A percentile compares a stretch with the other conserved stretches of the same genome.
These are phyloP conservation scores for Sarcophaga peregrina DNA, from an alignment of 1,140 invertebrate species.

Conservation along the genomic window DNA sequence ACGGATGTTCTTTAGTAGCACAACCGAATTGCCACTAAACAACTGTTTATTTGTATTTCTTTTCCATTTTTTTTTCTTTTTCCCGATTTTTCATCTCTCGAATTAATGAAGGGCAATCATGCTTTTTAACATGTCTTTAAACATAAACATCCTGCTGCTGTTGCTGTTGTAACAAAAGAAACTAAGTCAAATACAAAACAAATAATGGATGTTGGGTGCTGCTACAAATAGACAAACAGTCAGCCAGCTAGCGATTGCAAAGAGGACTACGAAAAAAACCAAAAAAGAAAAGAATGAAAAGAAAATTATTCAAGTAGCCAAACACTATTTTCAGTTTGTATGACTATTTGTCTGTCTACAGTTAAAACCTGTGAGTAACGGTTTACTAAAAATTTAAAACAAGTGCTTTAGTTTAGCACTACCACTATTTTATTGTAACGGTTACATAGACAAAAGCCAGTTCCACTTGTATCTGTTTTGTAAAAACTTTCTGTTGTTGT, in stretches of 20 bases:
- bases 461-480: background rate
- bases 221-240: too few species aligned
- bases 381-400: slow-evolving; percentile 23
- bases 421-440: background rate
- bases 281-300: background rate
- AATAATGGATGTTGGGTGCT: too few species aligned
- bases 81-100: too few species aligned
- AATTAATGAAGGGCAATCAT: slow-evolving; percentile 37
- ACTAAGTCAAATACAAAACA: background rate
- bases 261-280: too few species aligned
- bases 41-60: slow-evolving; percentile 13
- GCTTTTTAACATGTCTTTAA: slow-evolving; percentile 35
- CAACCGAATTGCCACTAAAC: background rate
- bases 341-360: too few species aligned
- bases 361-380: background rate
- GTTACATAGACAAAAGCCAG: background rate
- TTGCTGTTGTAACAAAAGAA: background rate
- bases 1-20: too few species aligned
- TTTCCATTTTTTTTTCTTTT: background rate
- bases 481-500: too few species aligned
- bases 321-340: background rate
- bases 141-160: slow-evolving; percentile 20
- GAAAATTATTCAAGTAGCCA: slow-evolving; percentile 7
- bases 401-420: slow-evolving; percentile 33
- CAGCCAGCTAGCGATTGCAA: background rate